Conservation (phyloP, 2,113 vertebrate genomes). For the Bos taurus region DNA sequence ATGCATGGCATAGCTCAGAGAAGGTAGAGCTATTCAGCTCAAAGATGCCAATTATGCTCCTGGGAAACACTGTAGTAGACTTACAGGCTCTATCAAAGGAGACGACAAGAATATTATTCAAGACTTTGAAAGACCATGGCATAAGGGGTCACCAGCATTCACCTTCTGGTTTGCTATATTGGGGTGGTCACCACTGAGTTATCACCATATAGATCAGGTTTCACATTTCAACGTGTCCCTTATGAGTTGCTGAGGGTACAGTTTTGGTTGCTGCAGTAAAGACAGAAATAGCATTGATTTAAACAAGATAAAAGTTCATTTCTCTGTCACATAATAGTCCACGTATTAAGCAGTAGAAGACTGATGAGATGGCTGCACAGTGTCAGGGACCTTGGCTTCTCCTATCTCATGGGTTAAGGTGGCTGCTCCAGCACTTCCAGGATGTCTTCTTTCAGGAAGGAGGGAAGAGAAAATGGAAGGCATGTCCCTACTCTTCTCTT, state of each 20-base stretch:
- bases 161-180: background rate
- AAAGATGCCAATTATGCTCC: background rate
- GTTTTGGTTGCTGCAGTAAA: background rate
- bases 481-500: background rate
- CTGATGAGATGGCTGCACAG: background rate
- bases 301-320: background rate
- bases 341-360: no score
- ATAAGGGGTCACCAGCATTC: background rate
- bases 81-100: background rate
- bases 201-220: background rate
- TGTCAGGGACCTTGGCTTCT: background rate
- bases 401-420: background rate
- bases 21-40: background rate
- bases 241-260: background rate
- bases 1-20: background rate
- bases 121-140: background rate
- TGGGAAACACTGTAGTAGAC: background rate
- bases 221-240: background rate
- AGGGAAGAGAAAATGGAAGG: background rate
- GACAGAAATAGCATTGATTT: background rate
- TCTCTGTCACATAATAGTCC: background rate
- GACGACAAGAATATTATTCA: background rate
- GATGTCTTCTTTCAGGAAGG: background rate
- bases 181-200: background rate
- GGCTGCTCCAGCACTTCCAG: background rate